A percentile compares a stretch with the other conserved stretches of the same genome.
These are phyloP conservation scores for Anguilla japonica DNA, from an alignment of 2,113 vertebrate species.

Conservation along the genomic window DNA sequence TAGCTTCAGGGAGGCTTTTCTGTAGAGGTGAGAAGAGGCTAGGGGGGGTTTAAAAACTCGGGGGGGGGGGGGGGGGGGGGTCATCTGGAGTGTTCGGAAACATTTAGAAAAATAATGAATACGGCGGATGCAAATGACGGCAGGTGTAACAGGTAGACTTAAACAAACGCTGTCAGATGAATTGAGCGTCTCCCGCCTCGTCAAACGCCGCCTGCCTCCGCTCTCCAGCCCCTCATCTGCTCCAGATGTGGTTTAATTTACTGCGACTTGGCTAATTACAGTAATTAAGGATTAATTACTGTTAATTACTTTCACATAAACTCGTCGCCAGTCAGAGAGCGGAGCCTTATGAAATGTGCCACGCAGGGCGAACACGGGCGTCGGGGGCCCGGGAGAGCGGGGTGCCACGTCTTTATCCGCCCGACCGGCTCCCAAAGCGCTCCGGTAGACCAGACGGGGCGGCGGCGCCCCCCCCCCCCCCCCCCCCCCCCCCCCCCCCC, in stretches of 20 bases:
- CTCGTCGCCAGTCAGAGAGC: constrained; percentile 98
- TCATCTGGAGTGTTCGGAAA: background rate
- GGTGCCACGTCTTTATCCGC: constrained; percentile 35
- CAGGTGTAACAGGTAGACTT: constrained; percentile 79
- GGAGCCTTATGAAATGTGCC: constrained; percentile 88
- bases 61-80: no score
- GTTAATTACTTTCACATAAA: constrained; percentile 99
- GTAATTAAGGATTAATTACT: constrained; percentile 99
- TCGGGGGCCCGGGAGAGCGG: constrained; percentile 59
- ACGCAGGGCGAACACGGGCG: constrained; percentile 73
- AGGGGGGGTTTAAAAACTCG: background rate
- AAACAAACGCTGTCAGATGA: constrained; percentile 81
- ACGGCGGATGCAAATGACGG: constrained; percentile 64
- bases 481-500: background rate
- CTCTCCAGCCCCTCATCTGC: constrained; percentile 85
- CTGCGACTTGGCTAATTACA: constrained; percentile 99
- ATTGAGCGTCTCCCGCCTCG: constrained; percentile 73
- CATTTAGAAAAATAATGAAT: constrained; percentile 61
- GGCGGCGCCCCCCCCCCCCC: constrained; percentile 8
- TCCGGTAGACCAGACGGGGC: background rate
- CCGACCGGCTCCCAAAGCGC: constrained; percentile 16
- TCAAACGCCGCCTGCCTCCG: constrained; percentile 77
- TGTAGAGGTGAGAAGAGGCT: background rate
- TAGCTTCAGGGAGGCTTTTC: background rate
- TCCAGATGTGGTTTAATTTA: constrained; percentile 99